A percentile compares a stretch with the other conserved stretches of the same genome.
These are phyloP conservation scores for Okapia johnstoni DNA, from an alignment of 2,113 vertebrate genomes.

Conservation along the genomic window DNA sequence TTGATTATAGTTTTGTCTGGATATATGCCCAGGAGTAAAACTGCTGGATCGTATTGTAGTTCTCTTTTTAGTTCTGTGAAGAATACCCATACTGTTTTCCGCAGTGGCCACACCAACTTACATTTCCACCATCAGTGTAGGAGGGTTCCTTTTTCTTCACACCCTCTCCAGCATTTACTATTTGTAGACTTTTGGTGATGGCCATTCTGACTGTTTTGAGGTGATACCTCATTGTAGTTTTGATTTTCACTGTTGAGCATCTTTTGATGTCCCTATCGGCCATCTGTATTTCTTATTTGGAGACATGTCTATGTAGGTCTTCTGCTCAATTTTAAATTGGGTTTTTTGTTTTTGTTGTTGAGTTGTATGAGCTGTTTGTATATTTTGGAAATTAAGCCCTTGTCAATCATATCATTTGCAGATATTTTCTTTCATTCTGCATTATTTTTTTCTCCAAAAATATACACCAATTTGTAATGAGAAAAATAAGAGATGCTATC, in stretches of 20 bases:
- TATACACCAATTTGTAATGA: background rate
- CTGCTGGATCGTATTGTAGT: background rate
- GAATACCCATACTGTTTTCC: background rate
- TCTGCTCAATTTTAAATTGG: background rate
- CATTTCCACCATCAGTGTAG: background rate
- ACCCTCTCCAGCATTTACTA: background rate
- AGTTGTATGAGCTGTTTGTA: background rate
- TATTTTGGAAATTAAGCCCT: background rate
- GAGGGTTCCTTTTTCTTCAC: background rate
- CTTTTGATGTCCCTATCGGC: background rate
- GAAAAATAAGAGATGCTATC: background rate
- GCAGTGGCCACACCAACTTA: background rate
- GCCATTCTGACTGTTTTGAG: background rate
- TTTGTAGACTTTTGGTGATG: background rate
- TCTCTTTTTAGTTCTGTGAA: background rate
- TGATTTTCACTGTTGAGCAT: background rate
- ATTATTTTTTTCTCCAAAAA: background rate
- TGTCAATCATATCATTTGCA: background rate
- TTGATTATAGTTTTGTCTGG: background rate
- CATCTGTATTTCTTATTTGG: background rate
- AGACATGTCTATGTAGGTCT: background rate
- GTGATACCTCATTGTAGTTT: background rate
- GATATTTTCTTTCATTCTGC: background rate
- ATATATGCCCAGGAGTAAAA: background rate
- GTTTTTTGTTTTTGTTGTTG: background rate